Evolutionary conservation across 2,797 vertebrate species (phyloP), one percentile per base, ranked within the genome.

Genomic region (Xiphorhynchus erythropygius): DNA sequence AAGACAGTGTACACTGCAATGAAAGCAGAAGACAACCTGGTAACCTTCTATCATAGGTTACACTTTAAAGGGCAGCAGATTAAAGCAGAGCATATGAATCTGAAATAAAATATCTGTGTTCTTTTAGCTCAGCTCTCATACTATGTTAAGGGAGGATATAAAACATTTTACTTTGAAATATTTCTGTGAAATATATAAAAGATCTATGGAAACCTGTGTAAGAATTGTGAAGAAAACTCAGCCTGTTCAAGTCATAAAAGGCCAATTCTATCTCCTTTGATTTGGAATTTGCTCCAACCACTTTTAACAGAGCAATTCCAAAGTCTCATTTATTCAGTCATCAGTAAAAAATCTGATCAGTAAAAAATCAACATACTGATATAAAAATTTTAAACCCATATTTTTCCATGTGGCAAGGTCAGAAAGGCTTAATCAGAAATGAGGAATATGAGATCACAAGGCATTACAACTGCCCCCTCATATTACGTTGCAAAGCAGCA

Each of bases 141-240:
- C 60, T 86, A 93, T 13, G n/a, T 52, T 90, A 88, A 86, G 52
- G 67, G 73, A 89, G 78, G 64, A 87, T 64, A 70, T 25, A 83
- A 81, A 87, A 89, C 57, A 70, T 92, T 89, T 84, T 74, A 78
- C 92, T 92, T 93, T 96, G 89, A 94, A 94, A 95, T 90, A 87
- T 70, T 90, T 90, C 85, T 89, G 60, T 93, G 89, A 94, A 94
- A 95, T 74, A 88, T 44, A 84, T 67, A 95, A 95, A 93, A 52
- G 80, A 78, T 93, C 70, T 60, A 23, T 63, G 67, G 80, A 94
- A 92, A 88, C 30, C 81, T 64, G 6, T 79, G 24, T 82, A 90
- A 90, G 52, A 90, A 60, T n/a, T 90, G 87, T 77, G 87, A 84
- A 96, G 89, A 88, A 96, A 96, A 77, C 19, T 18, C 49, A 90